Percentiles rank a stretch among this genome's conserved stretches.
Conservation (phyloP, 2,113 vertebrate genomes). For the Gallinago paraguaiae region DNA sequence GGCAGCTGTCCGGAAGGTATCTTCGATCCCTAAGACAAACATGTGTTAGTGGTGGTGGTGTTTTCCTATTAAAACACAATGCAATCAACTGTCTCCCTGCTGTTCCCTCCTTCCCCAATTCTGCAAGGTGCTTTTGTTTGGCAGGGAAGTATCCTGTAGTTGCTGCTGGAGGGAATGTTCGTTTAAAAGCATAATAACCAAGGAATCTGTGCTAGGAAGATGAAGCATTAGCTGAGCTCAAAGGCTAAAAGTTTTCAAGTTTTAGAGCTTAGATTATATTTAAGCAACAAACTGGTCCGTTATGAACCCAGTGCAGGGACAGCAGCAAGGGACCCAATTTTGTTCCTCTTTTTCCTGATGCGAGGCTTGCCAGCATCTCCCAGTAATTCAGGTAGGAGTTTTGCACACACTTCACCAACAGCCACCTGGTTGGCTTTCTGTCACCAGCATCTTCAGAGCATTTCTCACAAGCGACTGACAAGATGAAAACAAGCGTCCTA, state of each 20-base stretch:
- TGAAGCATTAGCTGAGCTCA: not conserved
- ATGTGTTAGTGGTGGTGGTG: not conserved
- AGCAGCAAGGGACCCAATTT: not conserved
- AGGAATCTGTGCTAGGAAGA: not conserved
- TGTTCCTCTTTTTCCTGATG: not conserved
- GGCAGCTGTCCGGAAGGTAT: constrained; percentile 94
- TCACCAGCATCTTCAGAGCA: not conserved
- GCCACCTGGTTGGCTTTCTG: not conserved
- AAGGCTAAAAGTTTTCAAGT: not conserved
- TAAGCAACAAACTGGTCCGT: not conserved
- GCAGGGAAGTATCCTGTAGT: not conserved
- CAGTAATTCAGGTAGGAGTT: not conserved
- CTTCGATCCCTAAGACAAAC: constrained; percentile 88
- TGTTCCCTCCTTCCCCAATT: not conserved
- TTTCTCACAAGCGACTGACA: not conserved
- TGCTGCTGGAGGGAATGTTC: not conserved
- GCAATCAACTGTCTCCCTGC: not conserved
- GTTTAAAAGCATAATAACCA: not conserved
- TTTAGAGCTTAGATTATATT: not conserved
- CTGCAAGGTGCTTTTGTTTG: not conserved
- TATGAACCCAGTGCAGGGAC: not conserved
- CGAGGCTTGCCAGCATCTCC: not conserved
- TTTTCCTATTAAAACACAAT: not conserved
- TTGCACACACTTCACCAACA: not conserved
- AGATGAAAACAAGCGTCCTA: not conserved